Evolutionary conservation across 2,797 vertebrate genomes (phyloP), one percentile per base, ranked within the genome.

Genomic region (Scyliorhinus canicula): DNA sequence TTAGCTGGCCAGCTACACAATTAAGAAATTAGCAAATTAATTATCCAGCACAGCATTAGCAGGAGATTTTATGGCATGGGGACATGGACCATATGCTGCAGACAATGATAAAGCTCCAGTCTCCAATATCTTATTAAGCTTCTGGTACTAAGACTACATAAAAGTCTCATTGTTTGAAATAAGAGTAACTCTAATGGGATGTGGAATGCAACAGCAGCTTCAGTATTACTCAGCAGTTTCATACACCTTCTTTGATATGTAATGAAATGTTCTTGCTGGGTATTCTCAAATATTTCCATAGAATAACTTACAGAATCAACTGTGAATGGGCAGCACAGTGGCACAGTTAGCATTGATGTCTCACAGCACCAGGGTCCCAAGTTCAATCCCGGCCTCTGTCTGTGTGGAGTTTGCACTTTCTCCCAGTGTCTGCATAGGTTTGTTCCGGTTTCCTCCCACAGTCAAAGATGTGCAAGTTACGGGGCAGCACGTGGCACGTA

Each of bases 11-110:
- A 93, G 91, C 44, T 69, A 31, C 65, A 93, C 60, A 93, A 50
- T 69, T 93, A 93, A n/a, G 35, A 60, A 91, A 69, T 93, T 93
- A 93, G 40, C 19, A 93, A 93, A 93, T 65, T 60, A 93, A 93
- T 63, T 63, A 63, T n/a, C 63, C 65, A 21, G 44, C 63, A 44
- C 91, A 69, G 26, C 40, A 93, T 65, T 28, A 69, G 91, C 2
- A 52, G 52, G 55, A 90, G 55, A 60, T 60, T 57, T 90, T 35
- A 90, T 60, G 35, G 57, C 55, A 86, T 26, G 21, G 12, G 86
- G 35, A 90, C 86, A 60, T 35, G 16, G 28, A 90, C 4, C 55
- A 21, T 90, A 86, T 55, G 28, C 50, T 86, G 28, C 50, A 47
- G 50, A 86, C 3, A 55, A 69, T 69, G 26, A 69, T 16, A 44